Evolutionary conservation across 2,113 vertebrate genomes (phyloP), one percentile per base, ranked within the genome.

Genomic region (Hippoglossus stenolepis): DNA sequence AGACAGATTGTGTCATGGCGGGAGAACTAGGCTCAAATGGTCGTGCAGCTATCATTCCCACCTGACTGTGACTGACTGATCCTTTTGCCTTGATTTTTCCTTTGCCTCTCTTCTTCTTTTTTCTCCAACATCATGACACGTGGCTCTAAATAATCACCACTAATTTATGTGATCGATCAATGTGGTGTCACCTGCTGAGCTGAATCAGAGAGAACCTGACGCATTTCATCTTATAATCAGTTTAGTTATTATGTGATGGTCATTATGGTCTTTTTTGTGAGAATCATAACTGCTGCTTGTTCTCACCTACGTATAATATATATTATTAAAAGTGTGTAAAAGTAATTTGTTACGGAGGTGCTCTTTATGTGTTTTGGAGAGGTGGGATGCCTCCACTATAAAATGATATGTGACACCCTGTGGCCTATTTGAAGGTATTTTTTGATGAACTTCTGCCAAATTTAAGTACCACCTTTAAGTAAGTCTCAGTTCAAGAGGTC

Each of bases 401-500:
- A 53, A 20, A 14, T 28, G 18, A 35, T 49, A 28, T 5, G 51
- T 9, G 51, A 53, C 51, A n/a, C 51, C 7, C 54, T 66, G 5
- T n/a, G 20, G 74, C 56, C 38, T 40, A 38, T 66, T 61, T 70
- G 14, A 59, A 18, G 18, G 28, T 10, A 26, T 23, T 51, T 77
- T 35, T 26, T 1, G 38, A 4, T n/a, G 61, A 18, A 56, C 54
- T 2, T 71, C 45, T 54, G 21, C n/a, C 47, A 66, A 63, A 63
- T 58, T 59, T 60, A 77, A n/a, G 40, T 13, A 47, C 47, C 59
- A 73, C 14, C 28, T 66, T 60, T 70, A 58, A 58, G 31, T 31
- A 58, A 23, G 18, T 40, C 47, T 61, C 28, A n/a, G 47, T 63
- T 70, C 61, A 74, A 60, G 12, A 77, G 54, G 59, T 43, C 67